Evolutionary conservation across 2,797 vertebrate species (phyloP).

Genomic region (Urosaurus nigricauda): DNA sequence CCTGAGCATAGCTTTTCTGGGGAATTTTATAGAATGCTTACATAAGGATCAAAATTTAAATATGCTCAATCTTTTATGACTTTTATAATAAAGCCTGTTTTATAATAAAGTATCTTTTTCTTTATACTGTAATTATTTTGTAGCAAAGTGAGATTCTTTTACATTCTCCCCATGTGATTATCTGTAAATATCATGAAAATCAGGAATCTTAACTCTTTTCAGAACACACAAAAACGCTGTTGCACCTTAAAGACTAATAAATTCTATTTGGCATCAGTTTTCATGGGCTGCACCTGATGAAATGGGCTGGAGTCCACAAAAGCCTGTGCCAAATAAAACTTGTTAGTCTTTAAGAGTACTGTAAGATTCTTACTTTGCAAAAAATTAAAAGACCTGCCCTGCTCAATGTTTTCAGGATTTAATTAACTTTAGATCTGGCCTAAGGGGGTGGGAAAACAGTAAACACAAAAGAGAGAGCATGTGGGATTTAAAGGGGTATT

Average conservation of each 20-base stretch:
- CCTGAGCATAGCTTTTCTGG: neutral
- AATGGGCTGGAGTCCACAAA: neutral
- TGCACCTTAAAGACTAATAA: too few relatives aligned
- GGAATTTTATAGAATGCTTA: neutral
- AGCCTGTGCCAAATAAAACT: too few relatives aligned
- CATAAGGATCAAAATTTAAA: neutral
- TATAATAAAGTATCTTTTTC: neutral
- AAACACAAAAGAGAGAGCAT: neutral
- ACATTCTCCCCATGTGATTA: neutral
- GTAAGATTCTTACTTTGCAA: too few relatives aligned
- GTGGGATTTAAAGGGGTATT: neutral
- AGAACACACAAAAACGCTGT: neutral
- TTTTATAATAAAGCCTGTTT: neutral
- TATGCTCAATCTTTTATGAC: neutral
- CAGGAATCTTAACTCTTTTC: neutral
- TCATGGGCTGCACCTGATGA: too few relatives aligned
- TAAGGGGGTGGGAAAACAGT: neutral
- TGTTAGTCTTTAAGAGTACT: too few relatives aligned
- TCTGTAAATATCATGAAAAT: neutral
- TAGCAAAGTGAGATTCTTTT: neutral
- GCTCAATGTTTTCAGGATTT: too few relatives aligned
- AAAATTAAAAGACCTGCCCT: too few relatives aligned
- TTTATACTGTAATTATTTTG: neutral
- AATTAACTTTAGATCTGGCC: neutral
- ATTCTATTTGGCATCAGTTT: too few relatives aligned